Evolutionary conservation across 2,797 vertebrate genomes (phyloP).

Genomic region (Anabacerthia variegaticeps): DNA sequence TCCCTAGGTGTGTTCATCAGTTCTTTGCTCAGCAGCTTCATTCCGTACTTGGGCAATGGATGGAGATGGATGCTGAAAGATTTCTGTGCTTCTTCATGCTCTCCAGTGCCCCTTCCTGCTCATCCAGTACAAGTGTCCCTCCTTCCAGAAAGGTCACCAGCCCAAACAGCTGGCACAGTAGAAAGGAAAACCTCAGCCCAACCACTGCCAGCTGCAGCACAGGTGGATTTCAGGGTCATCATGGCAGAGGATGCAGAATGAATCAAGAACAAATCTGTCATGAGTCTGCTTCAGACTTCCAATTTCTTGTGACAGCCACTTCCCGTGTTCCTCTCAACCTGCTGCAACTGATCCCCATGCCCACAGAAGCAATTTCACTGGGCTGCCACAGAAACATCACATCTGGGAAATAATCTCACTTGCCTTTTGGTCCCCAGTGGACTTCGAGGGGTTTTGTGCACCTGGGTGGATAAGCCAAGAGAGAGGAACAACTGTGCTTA

Average conservation of each 20-base stretch:
- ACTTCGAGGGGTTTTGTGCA: not conserved
- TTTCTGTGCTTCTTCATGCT: not conserved
- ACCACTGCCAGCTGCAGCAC: not conserved
- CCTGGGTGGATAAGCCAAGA: not conserved
- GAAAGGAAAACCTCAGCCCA: not conserved
- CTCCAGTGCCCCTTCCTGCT: not conserved
- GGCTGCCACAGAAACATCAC: not conserved
- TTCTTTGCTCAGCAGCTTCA: not conserved
- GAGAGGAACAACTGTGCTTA: not conserved
- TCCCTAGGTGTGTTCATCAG: not conserved
- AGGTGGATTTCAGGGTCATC: not conserved
- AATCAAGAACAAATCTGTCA: not conserved
- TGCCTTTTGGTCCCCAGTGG: not conserved
- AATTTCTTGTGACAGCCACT: not conserved
- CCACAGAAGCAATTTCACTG: not conserved
- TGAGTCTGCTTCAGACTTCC: not conserved
- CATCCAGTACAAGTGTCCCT: not conserved
- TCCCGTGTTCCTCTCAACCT: not conserved
- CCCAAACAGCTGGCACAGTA: not conserved
- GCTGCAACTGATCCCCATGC: not conserved
- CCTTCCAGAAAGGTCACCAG: not conserved
- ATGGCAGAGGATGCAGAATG: not conserved
- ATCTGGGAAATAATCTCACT: not conserved
- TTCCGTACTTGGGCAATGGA: not conserved
- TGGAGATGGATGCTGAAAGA: not conserved